These are phyloP conservation scores for Knipowitschia caucasica DNA, from an alignment of 2,797 vertebrate species.

Conservation along the genomic window DNA sequence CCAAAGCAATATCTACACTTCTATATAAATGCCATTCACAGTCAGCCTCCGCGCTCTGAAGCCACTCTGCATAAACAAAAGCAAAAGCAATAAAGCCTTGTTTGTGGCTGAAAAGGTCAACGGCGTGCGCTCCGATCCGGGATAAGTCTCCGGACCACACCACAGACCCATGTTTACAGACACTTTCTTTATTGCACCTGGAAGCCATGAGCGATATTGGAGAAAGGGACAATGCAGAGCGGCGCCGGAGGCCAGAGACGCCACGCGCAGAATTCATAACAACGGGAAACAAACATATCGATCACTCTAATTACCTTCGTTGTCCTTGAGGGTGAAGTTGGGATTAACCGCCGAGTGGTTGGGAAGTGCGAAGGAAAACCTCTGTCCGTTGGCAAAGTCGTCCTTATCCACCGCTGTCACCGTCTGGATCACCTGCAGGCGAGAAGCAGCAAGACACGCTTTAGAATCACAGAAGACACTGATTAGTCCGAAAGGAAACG, in stretches of 20 bases:
- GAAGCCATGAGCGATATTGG: slow-evolving; percentile 30
- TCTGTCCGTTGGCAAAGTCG: slow-evolving; percentile 90
- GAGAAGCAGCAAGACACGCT: not conserved
- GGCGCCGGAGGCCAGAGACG: slow-evolving; percentile 9
- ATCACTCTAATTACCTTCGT: slow-evolving; percentile 86
- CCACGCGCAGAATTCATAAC: slow-evolving; percentile 33
- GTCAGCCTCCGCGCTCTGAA: not conserved
- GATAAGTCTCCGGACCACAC: not conserved
- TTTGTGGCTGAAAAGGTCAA: slow-evolving; percentile 1
- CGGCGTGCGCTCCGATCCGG: not conserved
- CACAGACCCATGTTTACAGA: not conserved
- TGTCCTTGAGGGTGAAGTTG: slow-evolving; percentile 97
- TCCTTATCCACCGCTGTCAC: slow-evolving; percentile 92
- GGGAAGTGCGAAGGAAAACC: slow-evolving; percentile 87
- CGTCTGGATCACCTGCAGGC: slow-evolving; percentile 90
- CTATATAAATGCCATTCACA: not conserved
- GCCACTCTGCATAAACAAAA: not conserved
- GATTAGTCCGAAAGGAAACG: too few relatives aligned
- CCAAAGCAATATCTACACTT: not conserved
- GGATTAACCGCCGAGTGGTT: slow-evolving; percentile 84
- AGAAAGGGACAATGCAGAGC: slow-evolving; percentile 22
- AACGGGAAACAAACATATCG: slow-evolving; percentile 58
- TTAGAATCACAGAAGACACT: too few relatives aligned
- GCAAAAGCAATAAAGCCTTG: not conserved
- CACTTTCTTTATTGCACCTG: slow-evolving; percentile 24